Conservation (phyloP, 2,888 invertebrate genomes). For the Anodontia alba region DNA sequence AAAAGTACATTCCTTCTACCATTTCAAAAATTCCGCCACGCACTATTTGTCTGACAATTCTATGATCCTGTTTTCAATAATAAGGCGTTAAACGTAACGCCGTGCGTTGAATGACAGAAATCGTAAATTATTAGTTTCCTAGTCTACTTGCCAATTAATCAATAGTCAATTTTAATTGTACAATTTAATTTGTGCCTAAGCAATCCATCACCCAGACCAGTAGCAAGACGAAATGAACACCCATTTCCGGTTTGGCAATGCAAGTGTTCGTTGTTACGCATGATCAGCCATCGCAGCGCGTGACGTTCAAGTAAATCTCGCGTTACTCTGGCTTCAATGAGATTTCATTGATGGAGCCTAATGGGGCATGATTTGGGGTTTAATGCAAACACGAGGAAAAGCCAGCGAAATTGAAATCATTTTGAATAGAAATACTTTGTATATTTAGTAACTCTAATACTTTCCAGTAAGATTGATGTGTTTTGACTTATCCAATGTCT, state of each 20-base stretch:
- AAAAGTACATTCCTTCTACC: no score
- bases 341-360: background rate
- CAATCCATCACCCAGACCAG: background rate
- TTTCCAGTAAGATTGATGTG: conserved; percentile 15
- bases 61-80: no score
- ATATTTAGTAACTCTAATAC: conserved; percentile 14
- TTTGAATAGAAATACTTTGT: conserved; percentile 2
- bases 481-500: conserved; percentile 15
- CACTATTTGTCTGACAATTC: no score
- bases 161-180: background rate
- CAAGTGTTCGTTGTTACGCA: conserved; percentile 13
- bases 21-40: no score
- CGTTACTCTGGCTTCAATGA: background rate
- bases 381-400: conserved; percentile 15
- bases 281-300: conserved; percentile 8
- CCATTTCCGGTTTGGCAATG: conserved; percentile 13
- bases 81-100: no score
- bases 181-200: conserved; percentile 3
- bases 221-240: conserved; percentile 4
- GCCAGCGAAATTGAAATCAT: conserved; percentile 7
- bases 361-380: conserved; percentile 9
- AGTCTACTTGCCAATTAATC: no score
- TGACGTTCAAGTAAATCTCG: conserved; percentile 21
- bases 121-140: no score
- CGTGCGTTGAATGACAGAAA: no score